Evolutionary conservation across 2,888 invertebrate genomes (phyloP).

Genomic region (Pheosia tremula): DNA sequence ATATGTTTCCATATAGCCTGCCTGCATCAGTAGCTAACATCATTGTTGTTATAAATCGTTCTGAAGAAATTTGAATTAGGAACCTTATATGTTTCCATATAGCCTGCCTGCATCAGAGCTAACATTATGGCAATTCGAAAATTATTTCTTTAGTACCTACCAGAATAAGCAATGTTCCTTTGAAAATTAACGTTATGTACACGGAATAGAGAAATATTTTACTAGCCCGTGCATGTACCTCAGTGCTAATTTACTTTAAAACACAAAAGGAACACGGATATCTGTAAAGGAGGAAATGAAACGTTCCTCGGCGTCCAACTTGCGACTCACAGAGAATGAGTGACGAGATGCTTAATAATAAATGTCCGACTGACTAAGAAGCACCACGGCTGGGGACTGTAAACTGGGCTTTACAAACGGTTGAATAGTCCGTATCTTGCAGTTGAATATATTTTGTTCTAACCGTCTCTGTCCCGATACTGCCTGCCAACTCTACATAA

Average conservation of each 20-base stretch:
- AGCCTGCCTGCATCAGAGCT: not conserved
- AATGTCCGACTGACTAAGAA: not conserved
- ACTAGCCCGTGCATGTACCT: not conserved
- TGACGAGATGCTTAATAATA: constrained; percentile 36
- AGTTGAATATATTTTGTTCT: not conserved
- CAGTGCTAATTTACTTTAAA: constrained; percentile 11
- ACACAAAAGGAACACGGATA: constrained; percentile 24
- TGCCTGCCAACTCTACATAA: not conserved
- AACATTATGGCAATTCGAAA: too few species aligned
- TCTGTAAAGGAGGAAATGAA: constrained; percentile 20
- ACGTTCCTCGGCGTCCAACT: constrained; percentile 18
- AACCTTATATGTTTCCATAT: not conserved
- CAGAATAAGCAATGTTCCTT: not conserved
- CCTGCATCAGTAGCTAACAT: too few species aligned
- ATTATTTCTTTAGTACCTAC: not conserved
- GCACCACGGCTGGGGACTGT: constrained; percentile 2
- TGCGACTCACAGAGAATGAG: constrained; percentile 29
- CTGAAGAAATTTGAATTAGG: not conserved
- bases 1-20: not conserved
- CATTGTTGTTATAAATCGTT: too few species aligned
- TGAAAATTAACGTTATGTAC: not conserved
- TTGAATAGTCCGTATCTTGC: not conserved
- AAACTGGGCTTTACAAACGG: constrained; percentile 2
- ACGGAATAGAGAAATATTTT: not conserved
- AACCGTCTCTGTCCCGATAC: not conserved